Percentiles rank a stretch among this genome's conserved stretches.
Evolutionary conservation across 2,888 invertebrate species (phyloP).

Genomic region (Mesoligia furuncula): DNA sequence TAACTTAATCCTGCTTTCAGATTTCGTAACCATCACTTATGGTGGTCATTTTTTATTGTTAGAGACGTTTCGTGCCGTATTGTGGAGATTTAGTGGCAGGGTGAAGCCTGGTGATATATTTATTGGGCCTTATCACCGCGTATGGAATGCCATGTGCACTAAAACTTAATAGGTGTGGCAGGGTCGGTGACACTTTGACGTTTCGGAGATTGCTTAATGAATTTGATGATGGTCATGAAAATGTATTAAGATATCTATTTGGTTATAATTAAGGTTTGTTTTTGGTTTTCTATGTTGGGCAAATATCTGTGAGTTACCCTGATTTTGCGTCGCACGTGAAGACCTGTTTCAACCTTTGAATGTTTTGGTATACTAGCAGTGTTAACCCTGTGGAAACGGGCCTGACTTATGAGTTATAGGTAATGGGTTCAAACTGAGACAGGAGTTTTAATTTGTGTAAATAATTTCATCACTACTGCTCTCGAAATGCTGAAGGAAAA

Average conservation of each 20-base stretch:
- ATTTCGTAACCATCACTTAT: constrained; percentile 83
- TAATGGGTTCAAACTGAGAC: too few species aligned
- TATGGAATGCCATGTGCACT: constrained; percentile 76
- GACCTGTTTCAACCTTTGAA: not conserved
- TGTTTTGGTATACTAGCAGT: not conserved
- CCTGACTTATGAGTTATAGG: too few species aligned
- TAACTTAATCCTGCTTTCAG: constrained; percentile 51
- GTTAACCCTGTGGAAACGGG: fast-evolving
- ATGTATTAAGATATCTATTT: not conserved
- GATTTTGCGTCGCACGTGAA: not conserved
- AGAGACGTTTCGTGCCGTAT: constrained; percentile 82
- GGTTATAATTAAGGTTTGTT: not conserved
- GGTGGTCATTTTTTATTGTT: constrained; percentile 87
- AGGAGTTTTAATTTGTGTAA: too few species aligned
- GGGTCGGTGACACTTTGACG: constrained; percentile 59
- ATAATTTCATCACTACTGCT: too few species aligned
- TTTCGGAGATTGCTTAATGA: constrained; percentile 45
- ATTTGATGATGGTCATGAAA: not conserved
- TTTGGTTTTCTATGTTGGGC: not conserved
- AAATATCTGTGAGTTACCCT: not conserved
- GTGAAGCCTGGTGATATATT: constrained; percentile 84
- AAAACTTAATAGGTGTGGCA: constrained; percentile 70
- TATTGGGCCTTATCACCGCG: constrained; percentile 84
- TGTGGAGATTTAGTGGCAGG: constrained; percentile 80
- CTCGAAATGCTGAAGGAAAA: too few species aligned